Conservation (phyloP, 2,888 invertebrate species). For the Slavum lentiscoides region DNA sequence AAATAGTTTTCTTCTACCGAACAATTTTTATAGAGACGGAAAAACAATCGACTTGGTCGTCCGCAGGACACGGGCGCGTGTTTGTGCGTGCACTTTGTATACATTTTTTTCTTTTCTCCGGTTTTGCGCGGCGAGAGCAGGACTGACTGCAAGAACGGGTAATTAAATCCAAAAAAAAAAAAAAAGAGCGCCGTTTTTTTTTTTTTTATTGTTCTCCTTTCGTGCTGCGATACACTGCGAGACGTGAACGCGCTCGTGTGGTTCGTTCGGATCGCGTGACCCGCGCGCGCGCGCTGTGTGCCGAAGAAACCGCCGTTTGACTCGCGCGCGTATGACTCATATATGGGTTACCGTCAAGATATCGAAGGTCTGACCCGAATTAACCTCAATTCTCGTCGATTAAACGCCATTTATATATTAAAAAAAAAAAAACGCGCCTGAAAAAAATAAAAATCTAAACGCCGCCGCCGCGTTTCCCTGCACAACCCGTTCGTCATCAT, state of each 20-base stretch:
- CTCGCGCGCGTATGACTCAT: conserved; percentile 41
- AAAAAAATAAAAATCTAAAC: no score
- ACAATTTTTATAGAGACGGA: no score
- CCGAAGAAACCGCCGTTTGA: conserved; percentile 39
- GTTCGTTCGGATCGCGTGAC: conserved; percentile 32
- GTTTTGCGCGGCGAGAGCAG: conserved; percentile 13
- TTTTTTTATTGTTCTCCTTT: neutral
- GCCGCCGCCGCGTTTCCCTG: no score
- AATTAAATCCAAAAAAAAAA: conserved; percentile 22
- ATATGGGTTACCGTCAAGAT: conserved; percentile 45
- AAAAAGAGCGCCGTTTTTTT: conserved; percentile 9
- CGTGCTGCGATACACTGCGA: no score
- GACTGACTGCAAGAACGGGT: conserved; percentile 30
- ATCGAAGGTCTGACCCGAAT: conserved; percentile 47
- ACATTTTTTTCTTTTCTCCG: neutral
- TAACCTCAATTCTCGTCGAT: conserved; percentile 49
- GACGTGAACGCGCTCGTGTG: no score
- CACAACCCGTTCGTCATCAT: no score
- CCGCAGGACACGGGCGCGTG: no score
- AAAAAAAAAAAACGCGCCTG: neutral
- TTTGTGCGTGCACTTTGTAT: no score
- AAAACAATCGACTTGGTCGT: no score
- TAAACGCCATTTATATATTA: neutral
- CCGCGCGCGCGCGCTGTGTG: conserved; percentile 26
- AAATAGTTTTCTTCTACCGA: no score